Base-by-base conservation (phyloP, 2,797 vertebrate genomes). In the Enteromius mattozi region DNA sequence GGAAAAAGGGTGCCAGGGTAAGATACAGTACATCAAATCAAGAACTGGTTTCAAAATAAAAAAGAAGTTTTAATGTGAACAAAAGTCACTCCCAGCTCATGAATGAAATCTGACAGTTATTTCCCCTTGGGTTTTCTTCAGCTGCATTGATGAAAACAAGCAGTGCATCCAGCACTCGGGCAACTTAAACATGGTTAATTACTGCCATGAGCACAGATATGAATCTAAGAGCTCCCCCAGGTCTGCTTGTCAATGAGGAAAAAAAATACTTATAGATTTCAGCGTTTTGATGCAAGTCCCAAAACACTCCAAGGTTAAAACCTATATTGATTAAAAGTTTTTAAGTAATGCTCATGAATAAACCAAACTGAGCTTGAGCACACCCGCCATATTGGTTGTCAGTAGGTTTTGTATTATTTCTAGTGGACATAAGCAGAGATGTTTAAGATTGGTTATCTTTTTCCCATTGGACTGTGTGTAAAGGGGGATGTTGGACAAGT, bases 1-100 rank as follows among this genome's bases (percentile, higher is more conserved):
- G 97, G 68, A 95, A 95, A 89, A 98, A 97, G 84, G 97, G 97
- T 17, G 78, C 82, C 27, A 95, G 93, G 93, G 97, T 97, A 92
- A 96, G 96, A 63, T 66, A 24, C 47, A 16, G 47, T 16, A 5
- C 14, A 45, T 78, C 33, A 68, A 56, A 45, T 78, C 33, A 68
- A 56, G 24, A 30, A 47, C 75, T 24, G 3, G 30, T 63, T 81
- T 84, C 10, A 59, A 66, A 19, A 42, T 51, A 17, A 19, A 35
- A 30, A 14, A 30, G 30, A 69, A 27, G 2, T 56, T 35, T 65
- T 33, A 47, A 37, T 47, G 59, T 47, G 42, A 83, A 24, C 7
- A n/a, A 17, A 42, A 56, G 40, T 83, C 65, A 56, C 65, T 54
- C 70, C 24, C 14, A 77, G 68, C 59, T 65, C 59, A 70, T 49